These are phyloP conservation scores for Salvator merianae DNA, from an alignment of 2,113 vertebrate genomes.

Conservation along the genomic window DNA sequence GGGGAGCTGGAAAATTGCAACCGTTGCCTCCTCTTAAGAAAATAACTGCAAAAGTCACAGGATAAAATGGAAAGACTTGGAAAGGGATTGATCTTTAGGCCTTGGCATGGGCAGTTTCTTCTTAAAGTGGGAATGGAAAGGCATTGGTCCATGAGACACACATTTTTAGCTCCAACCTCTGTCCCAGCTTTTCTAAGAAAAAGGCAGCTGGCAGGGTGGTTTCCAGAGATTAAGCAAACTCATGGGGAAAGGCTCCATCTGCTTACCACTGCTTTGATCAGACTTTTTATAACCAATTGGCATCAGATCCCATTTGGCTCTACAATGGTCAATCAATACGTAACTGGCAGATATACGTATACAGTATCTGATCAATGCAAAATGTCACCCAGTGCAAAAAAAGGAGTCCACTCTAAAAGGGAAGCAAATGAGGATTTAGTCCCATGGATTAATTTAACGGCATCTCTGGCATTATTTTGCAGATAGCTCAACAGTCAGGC, in stretches of 20 bases:
- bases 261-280: background rate
- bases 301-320: background rate
- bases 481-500: constrained; percentile 22
- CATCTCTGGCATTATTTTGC: background rate
- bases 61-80: background rate
- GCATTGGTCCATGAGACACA: too few relatives aligned
- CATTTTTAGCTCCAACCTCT: too few relatives aligned
- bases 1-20: background rate
- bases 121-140: background rate
- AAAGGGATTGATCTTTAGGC: too few relatives aligned
- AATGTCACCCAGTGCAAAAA: background rate
- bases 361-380: background rate
- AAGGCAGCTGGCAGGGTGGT: background rate
- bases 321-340: background rate
- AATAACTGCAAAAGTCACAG: background rate
- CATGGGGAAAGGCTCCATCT: background rate
- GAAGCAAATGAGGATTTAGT: background rate
- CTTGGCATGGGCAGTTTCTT: too few relatives aligned
- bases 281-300: background rate
- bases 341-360: background rate
- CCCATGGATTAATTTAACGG: background rate
- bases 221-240: background rate
- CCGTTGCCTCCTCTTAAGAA: background rate
- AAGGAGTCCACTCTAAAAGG: too few relatives aligned
- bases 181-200: background rate